Evolutionary conservation across 2,113 vertebrate species (phyloP).

Genomic region (Apteryx mantelli): DNA sequence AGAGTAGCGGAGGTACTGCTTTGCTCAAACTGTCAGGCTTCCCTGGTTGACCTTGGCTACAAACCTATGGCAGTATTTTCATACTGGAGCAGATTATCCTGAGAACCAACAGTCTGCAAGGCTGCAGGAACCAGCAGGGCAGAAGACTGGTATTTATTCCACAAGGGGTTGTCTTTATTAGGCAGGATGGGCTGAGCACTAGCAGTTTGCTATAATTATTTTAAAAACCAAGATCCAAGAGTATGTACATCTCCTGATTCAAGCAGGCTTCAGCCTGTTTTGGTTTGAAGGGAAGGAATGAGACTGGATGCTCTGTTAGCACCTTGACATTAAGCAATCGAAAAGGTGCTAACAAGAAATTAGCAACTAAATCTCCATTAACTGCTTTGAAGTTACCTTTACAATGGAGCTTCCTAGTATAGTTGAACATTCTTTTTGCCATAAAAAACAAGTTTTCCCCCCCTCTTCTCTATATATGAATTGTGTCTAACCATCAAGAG

Average conservation of each 20-base stretch:
- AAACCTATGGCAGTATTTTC: background rate
- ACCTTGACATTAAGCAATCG: background rate
- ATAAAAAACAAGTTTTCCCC: background rate
- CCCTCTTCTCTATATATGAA: background rate
- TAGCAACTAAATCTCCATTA: background rate
- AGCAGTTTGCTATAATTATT: background rate
- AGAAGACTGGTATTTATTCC: too few species aligned
- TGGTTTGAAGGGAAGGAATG: background rate
- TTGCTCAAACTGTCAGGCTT: background rate
- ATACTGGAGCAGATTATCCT: background rate
- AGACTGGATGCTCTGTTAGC: background rate
- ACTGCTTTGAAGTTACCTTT: background rate
- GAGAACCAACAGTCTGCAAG: background rate
- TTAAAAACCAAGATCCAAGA: background rate
- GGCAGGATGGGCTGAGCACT: background rate
- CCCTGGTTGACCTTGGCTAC: background rate
- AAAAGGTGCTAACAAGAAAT: background rate
- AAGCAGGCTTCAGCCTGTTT: background rate
- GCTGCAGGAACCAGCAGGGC: background rate
- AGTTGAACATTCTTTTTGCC: background rate
- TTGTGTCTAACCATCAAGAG: background rate
- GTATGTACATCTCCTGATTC: fast-evolving
- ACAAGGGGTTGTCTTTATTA: background rate
- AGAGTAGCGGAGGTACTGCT: background rate
- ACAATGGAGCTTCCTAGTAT: background rate